Evolutionary conservation across 2,888 invertebrate species (phyloP), one percentile per base, ranked within the genome.

Genomic region (Loripinus fragilis): DNA sequence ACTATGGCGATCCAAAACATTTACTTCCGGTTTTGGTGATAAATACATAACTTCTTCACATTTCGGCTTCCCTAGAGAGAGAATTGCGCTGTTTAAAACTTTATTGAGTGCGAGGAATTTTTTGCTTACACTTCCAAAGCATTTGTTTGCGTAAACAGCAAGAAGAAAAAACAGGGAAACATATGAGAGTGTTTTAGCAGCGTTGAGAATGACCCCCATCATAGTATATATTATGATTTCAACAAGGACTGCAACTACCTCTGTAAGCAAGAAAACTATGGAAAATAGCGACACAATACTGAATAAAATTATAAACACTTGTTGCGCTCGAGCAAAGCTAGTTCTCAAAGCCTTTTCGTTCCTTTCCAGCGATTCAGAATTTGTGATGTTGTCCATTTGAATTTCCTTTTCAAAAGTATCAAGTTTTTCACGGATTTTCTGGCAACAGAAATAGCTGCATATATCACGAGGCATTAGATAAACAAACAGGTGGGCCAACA

Each of bases 151-250:
- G 82, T 93, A 92, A n/a, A 92, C 76, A 55, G 79, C 74, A 0
- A 90, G 76, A 77, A 92, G 84, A 33, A 91, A 86, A 0, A 83
- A 76, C 10, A 93, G 80, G 7, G 91, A 88, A 10, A 91, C 55
- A 74, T 91, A 92, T 52, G 89, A 88, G 48, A 90, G 74, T 0
- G 88, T 87, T 25, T 85, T 71, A 5, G 87, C 86, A 0, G 92
- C 91, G 73, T 92, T 92, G 2, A 93, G 85, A 35, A 92, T 88
- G 20, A 92, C 81, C 1, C 93, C 92, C 83, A 92, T 90, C 45
- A 91, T 72, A 0, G 91, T 90, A 74, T 92, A 90, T 7, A 91
- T 89, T 20, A 78, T 75, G 20, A 91, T 74, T 82, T 93, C 92
- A 8, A 91, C 90, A n/a, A 90, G 68, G 73, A 92, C 91, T 5